Evolutionary conservation across 2,888 invertebrate genomes (phyloP).

Genomic region (Diploptera punctata): DNA sequence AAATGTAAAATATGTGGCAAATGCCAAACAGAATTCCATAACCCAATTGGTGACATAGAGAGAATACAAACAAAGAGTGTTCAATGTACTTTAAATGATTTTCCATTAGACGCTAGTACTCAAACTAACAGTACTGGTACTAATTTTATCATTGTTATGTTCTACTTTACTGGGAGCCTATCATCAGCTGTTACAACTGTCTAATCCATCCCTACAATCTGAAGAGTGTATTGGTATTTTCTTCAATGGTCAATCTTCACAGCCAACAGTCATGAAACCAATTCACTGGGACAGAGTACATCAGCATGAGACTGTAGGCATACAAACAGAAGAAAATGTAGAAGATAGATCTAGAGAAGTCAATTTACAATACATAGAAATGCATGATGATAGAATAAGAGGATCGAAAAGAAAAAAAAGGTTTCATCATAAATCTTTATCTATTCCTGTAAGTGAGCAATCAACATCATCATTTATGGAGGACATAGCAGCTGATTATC

Average conservation of each 20-base stretch:
- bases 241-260: neutral
- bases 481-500: neutral
- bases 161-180: neutral
- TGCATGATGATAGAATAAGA: no score
- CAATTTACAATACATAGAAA: neutral
- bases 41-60: no score
- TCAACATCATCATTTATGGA: neutral
- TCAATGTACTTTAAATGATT: neutral
- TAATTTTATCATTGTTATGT: neutral
- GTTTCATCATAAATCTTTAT: neutral
- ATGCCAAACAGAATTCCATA: no score
- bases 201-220: neutral
- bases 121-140: neutral
- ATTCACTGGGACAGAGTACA: neutral
- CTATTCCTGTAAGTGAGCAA: neutral
- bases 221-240: slow-evolving; percentile 1
- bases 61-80: neutral
- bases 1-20: no score
- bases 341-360: neutral
- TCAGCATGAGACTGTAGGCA: neutral
- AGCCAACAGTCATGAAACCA: slow-evolving; percentile 7
- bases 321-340: slow-evolving; percentile 1
- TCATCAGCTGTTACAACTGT: neutral
- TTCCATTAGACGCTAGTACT: neutral
- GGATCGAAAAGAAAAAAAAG: neutral